Conservation (phyloP, 1,140 invertebrate species). For the Brachionus koreanus region DNA sequence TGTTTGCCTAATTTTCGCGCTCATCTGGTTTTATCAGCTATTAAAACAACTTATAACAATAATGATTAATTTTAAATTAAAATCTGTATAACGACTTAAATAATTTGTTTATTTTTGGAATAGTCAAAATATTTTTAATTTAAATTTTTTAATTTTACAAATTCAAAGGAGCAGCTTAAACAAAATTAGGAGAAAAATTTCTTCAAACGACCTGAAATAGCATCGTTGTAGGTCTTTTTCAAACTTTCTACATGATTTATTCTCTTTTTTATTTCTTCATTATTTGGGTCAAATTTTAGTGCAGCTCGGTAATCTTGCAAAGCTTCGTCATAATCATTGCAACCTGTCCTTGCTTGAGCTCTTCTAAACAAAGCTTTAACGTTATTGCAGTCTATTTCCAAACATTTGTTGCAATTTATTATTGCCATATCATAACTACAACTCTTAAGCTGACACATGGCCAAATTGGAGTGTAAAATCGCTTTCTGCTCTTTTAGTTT, state of each 20-base stretch:
- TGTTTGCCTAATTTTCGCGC: too few species aligned
- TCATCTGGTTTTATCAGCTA: too few species aligned
- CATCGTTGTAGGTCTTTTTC: constrained; percentile 4
- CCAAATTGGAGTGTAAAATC: constrained; percentile 65
- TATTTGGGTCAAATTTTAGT: constrained; percentile 68
- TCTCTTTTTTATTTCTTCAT: constrained; percentile 62
- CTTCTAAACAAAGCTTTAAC: constrained; percentile 84
- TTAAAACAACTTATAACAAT: too few species aligned
- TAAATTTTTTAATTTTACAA: too few species aligned
- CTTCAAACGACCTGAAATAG: background rate
- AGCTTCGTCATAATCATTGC: constrained; percentile 75
- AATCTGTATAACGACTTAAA: too few species aligned
- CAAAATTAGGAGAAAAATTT: constrained; percentile 12
- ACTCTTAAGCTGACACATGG: constrained; percentile 77
- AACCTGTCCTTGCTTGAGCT: constrained; percentile 71
- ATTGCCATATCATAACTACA: constrained; percentile 70
- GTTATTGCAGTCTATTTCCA: constrained; percentile 72
- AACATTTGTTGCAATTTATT: constrained; percentile 65
- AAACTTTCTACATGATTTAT: background rate
- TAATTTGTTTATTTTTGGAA: too few species aligned
- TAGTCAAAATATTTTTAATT: too few species aligned
- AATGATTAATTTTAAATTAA: too few species aligned
- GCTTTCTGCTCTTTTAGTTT: background rate
- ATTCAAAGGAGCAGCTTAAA: too few species aligned
- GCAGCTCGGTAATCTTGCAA: constrained; percentile 74